Conservation (phyloP, 2,888 invertebrate genomes). For the Drosophila fungiperda region DNA sequence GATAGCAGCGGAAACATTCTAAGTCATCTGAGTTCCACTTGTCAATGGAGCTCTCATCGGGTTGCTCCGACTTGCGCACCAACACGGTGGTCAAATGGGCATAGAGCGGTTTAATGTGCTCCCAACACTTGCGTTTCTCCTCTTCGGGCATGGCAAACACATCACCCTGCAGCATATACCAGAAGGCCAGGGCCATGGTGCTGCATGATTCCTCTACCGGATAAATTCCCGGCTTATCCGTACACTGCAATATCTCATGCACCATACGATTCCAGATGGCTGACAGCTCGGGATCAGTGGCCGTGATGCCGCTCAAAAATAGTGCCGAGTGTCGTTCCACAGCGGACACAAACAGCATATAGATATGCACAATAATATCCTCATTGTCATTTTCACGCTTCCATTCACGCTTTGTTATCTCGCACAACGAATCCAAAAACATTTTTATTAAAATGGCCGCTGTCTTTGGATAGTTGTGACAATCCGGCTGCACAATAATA, state of each 20-base stretch:
- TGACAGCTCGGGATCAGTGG: constrained; percentile 85
- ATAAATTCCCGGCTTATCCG: constrained; percentile 92
- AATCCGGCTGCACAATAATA: constrained; percentile 87
- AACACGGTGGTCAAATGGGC: constrained; percentile 91
- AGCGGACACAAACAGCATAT: constrained; percentile 89
- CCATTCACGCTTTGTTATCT: constrained; percentile 86
- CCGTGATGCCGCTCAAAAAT: constrained; percentile 83
- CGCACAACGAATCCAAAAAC: constrained; percentile 87
- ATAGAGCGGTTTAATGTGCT: constrained; percentile 91
- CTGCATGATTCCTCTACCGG: constrained; percentile 95
- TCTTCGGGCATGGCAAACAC: constrained; percentile 83
- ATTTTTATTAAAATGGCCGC: constrained; percentile 87
- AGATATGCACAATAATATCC: constrained; percentile 89
- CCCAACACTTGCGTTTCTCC: constrained; percentile 82
- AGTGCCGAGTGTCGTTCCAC: constrained; percentile 89
- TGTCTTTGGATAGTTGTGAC: constrained; percentile 87
- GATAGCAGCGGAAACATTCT: constrained; percentile 93
- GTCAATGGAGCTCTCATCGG: constrained; percentile 87
- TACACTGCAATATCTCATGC: constrained; percentile 91
- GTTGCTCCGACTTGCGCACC: constrained; percentile 92
- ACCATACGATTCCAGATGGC: constrained; percentile 88
- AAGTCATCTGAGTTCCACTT: constrained; percentile 91
- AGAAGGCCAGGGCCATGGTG: constrained; percentile 94
- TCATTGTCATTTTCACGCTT: constrained; percentile 85
- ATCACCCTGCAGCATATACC: constrained; percentile 92